phyloP scores from a whole-genome alignment of 2,888 invertebrate species.

The Zygogramma bicolorata region DNA sequence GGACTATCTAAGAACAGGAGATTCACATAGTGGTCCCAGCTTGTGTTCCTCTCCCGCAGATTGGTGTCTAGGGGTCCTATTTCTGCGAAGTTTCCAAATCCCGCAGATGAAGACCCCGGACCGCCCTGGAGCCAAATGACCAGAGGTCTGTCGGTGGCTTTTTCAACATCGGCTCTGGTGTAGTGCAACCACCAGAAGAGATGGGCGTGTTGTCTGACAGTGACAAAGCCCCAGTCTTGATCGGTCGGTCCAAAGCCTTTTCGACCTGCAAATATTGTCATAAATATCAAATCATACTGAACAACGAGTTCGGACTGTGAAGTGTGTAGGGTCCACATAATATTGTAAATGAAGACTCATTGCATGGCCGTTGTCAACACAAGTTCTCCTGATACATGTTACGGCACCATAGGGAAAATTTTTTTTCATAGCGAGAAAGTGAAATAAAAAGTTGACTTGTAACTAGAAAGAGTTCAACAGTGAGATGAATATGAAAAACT shows the following conservation, averaged over 20 bases:
- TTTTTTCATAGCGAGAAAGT: too few relatives aligned
- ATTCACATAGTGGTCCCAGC: slow-evolving; percentile 73
- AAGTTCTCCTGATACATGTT: too few relatives aligned
- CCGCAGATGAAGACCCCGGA: slow-evolving; percentile 35
- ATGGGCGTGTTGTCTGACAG: slow-evolving; percentile 79
- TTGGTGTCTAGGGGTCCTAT: slow-evolving; percentile 49
- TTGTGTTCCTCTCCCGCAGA: slow-evolving; percentile 67
- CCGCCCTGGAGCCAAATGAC: slow-evolving; percentile 86
- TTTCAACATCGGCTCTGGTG: slow-evolving; percentile 72
- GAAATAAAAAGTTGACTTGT: too few relatives aligned
- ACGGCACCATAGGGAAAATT: too few relatives aligned
- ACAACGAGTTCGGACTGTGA: too few relatives aligned
- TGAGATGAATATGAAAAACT: too few relatives aligned
- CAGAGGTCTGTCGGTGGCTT: slow-evolving; percentile 75
- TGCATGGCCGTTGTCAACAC: too few relatives aligned
- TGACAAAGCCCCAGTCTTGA: slow-evolving; percentile 82
- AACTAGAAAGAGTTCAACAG: too few relatives aligned
- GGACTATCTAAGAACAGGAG: slow-evolving; percentile 92
- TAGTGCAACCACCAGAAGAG: slow-evolving; percentile 89
- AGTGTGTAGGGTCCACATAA: too few relatives aligned
- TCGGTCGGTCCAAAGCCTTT: slow-evolving; percentile 71
- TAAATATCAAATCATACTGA: not conserved
- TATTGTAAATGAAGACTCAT: too few relatives aligned
- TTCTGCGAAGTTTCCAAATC: slow-evolving; percentile 80
- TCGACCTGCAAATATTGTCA: slow-evolving; percentile 44